phyloP scores from a whole-genome alignment of 2,888 invertebrate species.

The Drosophila histrio region DNA sequence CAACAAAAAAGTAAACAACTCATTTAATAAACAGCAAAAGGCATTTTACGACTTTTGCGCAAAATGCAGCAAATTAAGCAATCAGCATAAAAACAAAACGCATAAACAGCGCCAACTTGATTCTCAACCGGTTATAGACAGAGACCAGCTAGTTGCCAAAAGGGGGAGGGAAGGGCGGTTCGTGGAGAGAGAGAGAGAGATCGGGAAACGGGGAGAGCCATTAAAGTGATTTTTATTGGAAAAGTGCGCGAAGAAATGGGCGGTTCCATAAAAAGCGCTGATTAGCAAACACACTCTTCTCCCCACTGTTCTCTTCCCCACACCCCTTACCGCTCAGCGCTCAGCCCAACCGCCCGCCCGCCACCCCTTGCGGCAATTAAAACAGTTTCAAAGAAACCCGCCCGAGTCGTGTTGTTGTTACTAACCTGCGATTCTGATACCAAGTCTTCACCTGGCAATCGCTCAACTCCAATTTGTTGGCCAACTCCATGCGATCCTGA shows the following conservation, averaged over 20 bases:
- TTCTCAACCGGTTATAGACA: slow-evolving; percentile 48
- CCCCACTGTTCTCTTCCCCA: not conserved
- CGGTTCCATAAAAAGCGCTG: slow-evolving; percentile 74
- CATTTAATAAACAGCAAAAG: slow-evolving; percentile 58
- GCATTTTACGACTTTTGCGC: slow-evolving; percentile 69
- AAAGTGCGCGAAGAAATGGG: slow-evolving; percentile 79
- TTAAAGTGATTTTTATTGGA: slow-evolving; percentile 74
- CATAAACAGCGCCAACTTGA: slow-evolving; percentile 55
- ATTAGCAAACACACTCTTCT: slow-evolving; percentile 45
- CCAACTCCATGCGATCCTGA: slow-evolving; percentile 99
- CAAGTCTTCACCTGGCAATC: slow-evolving; percentile 99
- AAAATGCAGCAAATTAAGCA: slow-evolving; percentile 80
- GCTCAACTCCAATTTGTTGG: slow-evolving; percentile 96
- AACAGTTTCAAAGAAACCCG: slow-evolving; percentile 37
- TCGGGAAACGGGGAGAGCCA: slow-evolving; percentile 17
- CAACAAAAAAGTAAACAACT: slow-evolving; percentile 56
- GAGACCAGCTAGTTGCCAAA: not conserved
- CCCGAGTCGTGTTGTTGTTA: slow-evolving; percentile 12
- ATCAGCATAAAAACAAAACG: slow-evolving; percentile 78
- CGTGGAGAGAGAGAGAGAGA: no score
- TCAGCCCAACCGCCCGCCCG: no score
- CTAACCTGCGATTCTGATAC: slow-evolving; percentile 99
- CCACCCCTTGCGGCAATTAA: no score
- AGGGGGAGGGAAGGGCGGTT: not conserved
- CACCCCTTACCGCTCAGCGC: not conserved